These are phyloP conservation scores for Ochropleura plecta DNA, from an alignment of 2,888 invertebrate genomes.

Conservation along the genomic window DNA sequence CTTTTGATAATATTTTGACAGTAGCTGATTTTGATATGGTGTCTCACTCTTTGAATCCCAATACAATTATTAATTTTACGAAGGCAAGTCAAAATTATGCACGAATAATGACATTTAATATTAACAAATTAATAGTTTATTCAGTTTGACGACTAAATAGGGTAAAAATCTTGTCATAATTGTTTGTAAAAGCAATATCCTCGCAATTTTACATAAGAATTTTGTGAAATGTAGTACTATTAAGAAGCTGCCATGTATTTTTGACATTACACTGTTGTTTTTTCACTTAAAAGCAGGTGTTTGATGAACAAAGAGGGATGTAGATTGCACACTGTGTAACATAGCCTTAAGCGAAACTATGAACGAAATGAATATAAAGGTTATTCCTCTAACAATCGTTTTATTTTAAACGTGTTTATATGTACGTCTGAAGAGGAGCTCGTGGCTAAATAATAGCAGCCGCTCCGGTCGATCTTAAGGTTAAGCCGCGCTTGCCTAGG, in stretches of 20 bases:
- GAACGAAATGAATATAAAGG: conserved; percentile 88
- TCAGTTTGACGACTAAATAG: conserved; percentile 45
- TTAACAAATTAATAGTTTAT: conserved; percentile 29
- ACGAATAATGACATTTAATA: conserved; percentile 48
- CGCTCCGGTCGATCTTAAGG: too few relatives aligned
- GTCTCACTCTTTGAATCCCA: not conserved
- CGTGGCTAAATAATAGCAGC: too few relatives aligned
- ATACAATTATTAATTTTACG: not conserved
- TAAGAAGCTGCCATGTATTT: conserved; percentile 68
- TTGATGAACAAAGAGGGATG: conserved; percentile 70
- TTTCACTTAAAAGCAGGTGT: conserved; percentile 64
- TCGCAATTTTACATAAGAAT: conserved; percentile 62
- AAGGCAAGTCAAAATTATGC: conserved; percentile 41
- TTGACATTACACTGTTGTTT: conserved; percentile 67
- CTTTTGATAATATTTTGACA: not conserved
- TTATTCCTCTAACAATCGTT: conserved; percentile 85
- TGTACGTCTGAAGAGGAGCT: not conserved
- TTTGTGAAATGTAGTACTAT: conserved; percentile 59
- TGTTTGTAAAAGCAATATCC: conserved; percentile 59
- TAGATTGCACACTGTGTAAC: conserved; percentile 75
- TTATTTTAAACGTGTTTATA: conserved; percentile 66
- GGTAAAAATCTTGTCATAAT: conserved; percentile 52
- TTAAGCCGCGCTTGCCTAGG: too few relatives aligned
- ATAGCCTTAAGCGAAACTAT: conserved; percentile 83
- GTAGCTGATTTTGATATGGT: not conserved